Percentiles rank a stretch among this genome's conserved stretches.
Conservation (phyloP, 2,888 invertebrate species). For the Agriopis marginaria region DNA sequence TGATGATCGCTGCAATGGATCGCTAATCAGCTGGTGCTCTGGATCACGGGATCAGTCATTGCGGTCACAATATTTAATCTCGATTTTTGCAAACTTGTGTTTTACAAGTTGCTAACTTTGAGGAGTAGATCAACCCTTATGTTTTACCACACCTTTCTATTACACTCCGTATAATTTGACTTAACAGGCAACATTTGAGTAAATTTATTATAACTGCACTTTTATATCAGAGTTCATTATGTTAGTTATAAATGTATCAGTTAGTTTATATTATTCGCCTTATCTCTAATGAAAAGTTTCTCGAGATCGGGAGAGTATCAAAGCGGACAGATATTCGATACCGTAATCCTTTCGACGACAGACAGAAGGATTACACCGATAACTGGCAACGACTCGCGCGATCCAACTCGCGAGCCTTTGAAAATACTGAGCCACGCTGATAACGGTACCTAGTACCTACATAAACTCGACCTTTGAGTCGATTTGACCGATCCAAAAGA, state of each 20-base stretch:
- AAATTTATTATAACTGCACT: too few species aligned
- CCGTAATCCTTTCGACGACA: slow-evolving; percentile 36
- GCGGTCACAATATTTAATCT: too few species aligned
- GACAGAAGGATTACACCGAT: slow-evolving; percentile 39
- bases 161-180: too few species aligned
- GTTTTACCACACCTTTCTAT: too few species aligned
- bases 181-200: too few species aligned
- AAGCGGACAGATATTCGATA: slow-evolving; percentile 26
- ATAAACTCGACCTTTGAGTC: slow-evolving; percentile 12
- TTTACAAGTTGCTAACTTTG: too few species aligned
- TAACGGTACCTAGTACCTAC: slow-evolving; percentile 7
- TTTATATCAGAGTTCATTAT: too few species aligned
- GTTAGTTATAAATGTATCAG: not conserved
- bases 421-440: slow-evolving; percentile 24
- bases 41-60: too few species aligned
- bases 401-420: slow-evolving; percentile 21
- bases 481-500: not conserved
- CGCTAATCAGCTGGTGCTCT: too few species aligned
- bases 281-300: slow-evolving; percentile 9
- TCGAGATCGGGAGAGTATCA: slow-evolving; percentile 17
- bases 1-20: too few species aligned
- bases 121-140: too few species aligned
- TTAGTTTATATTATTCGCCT: not conserved
- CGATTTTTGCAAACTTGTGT: too few species aligned
- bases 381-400: slow-evolving; percentile 18